A percentile compares a stretch with the other conserved stretches of the same genome.
These are phyloP conservation scores for Morone saxatilis DNA, from an alignment of 2,113 vertebrate species.

Conservation along the genomic window DNA sequence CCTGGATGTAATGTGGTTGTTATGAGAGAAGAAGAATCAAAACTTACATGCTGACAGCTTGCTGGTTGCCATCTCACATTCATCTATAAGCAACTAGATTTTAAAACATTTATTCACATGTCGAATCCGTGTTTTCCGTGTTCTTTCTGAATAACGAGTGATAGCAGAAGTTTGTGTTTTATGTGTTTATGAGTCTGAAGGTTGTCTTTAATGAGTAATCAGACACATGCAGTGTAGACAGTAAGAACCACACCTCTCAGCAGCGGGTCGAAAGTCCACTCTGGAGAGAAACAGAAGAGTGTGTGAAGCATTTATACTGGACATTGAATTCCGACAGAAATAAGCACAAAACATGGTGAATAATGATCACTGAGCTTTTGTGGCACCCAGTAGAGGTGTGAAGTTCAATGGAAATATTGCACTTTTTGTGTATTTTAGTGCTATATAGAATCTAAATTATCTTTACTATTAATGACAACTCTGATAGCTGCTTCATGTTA, in stretches of 20 bases:
- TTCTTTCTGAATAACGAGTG: not conserved
- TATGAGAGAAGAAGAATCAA: not conserved
- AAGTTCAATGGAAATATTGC: no score
- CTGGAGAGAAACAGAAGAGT: not conserved
- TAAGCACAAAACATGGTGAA: no score
- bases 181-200: conserved; percentile 76
- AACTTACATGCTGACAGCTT: conserved; percentile 59
- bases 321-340: no score
- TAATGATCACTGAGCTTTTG: no score
- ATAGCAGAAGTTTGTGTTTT: conserved; percentile 22
- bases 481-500: no score
- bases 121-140: not conserved
- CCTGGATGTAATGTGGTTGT: not conserved
- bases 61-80: conserved; percentile 56
- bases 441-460: no score
- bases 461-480: no score
- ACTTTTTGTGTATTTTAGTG: no score
- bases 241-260: conserved; percentile 46
- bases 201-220: conserved; percentile 63
- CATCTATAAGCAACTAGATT: not conserved
- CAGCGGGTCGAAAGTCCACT: conserved; percentile 43
- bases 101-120: not conserved
- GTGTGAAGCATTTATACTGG: not conserved
- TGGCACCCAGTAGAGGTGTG: no score
- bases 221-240: not conserved